These are phyloP conservation scores for Leptobrachium ailaonicum DNA, from an alignment of 2,113 vertebrate genomes.

Conservation along the genomic window DNA sequence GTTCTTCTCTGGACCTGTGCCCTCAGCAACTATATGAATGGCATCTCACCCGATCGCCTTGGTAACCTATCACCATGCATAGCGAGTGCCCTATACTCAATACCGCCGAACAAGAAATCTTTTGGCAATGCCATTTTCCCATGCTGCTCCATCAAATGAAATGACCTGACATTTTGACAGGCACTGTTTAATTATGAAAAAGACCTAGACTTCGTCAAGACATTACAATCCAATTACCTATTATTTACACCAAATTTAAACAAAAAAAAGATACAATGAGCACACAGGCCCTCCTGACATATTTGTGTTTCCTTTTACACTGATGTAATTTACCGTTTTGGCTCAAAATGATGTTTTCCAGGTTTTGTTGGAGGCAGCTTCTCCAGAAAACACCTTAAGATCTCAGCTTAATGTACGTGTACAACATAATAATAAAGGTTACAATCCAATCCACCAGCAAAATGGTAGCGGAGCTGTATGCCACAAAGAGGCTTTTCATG, in stretches of 20 bases:
- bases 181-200: conserved; percentile 48
- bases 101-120: conserved; percentile 42
- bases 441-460: not conserved
- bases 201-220: conserved; percentile 41
- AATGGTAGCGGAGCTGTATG: no score
- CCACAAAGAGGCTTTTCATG: no score
- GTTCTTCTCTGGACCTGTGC: conserved; percentile 39
- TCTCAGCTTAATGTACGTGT: no score
- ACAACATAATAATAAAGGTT: not conserved
- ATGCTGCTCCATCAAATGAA: conserved; percentile 49
- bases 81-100: conserved; percentile 46
- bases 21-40: conserved; percentile 46
- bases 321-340: conserved; percentile 28
- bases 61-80: conserved; percentile 49
- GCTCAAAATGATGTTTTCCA: not conserved
- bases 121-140: conserved; percentile 48
- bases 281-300: not conserved
- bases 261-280: not conserved
- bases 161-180: conserved; percentile 50
- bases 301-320: conserved; percentile 3
- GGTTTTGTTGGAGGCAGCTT: not conserved
- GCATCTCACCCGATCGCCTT: conserved; percentile 33
- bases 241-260: conserved; percentile 32
- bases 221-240: conserved; percentile 43
- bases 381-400: not conserved